Evolutionary conservation across 2,113 vertebrate species (phyloP).

Genomic region (Bujurquina vittata): DNA sequence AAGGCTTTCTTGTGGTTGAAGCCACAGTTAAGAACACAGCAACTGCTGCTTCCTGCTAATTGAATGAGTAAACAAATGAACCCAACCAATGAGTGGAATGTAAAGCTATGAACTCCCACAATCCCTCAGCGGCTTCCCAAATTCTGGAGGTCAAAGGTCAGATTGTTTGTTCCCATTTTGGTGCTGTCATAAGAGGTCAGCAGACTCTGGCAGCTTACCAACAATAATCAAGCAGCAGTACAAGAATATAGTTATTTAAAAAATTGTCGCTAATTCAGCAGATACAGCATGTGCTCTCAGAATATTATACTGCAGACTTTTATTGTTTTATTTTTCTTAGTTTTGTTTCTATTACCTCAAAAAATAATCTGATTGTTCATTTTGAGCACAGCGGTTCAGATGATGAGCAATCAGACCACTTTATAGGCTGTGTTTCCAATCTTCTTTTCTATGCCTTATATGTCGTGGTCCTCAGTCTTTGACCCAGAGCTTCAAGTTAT

Average conservation of each 20-base stretch:
- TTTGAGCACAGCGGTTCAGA: neutral
- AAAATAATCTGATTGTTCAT: too few species aligned
- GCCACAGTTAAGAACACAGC: constrained; percentile 14
- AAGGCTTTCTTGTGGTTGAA: neutral
- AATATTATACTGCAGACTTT: neutral
- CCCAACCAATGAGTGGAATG: constrained; percentile 58
- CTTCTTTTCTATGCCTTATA: neutral
- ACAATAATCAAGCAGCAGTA: neutral
- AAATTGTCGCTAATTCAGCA: neutral
- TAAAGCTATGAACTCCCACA: constrained; percentile 42
- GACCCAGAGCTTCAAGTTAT: too few species aligned
- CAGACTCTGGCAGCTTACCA: constrained; percentile 14
- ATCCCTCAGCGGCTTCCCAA: constrained; percentile 57
- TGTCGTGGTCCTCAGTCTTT: too few species aligned
- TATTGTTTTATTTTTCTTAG: neutral
- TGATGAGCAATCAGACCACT: neutral
- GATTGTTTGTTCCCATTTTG: constrained; percentile 62
- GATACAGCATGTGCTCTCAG: neutral
- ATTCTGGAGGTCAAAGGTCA: constrained; percentile 66
- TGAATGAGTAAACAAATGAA: constrained; percentile 61
- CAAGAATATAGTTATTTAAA: neutral
- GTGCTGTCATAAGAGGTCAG: constrained; percentile 28
- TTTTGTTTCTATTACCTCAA: neutral
- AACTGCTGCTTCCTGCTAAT: constrained; percentile 35
- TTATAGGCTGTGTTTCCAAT: neutral